Evolutionary conservation across 2,797 vertebrate genomes (phyloP).

Genomic region (Steatocranus sp.): DNA sequence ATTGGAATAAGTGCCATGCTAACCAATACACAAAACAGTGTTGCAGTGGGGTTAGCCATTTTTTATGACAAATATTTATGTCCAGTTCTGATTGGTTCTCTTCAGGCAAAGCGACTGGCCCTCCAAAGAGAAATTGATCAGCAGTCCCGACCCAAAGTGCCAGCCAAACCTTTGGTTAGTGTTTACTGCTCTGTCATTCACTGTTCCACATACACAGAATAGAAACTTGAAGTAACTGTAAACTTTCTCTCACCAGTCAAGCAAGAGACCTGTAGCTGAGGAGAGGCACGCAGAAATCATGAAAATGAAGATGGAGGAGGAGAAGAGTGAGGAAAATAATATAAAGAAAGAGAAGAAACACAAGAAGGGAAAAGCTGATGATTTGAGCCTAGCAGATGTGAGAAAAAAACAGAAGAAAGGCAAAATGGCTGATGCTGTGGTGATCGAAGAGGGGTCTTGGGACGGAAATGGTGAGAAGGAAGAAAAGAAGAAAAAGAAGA

Average conservation of each 20-base stretch:
- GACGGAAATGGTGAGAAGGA: neutral
- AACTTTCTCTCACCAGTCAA: slow-evolving; percentile 7
- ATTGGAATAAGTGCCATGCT: neutral
- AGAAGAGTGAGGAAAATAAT: neutral
- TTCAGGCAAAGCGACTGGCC: slow-evolving; percentile 72
- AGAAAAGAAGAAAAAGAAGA: slow-evolving; percentile 26
- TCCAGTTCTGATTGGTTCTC: neutral
- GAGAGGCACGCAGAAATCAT: neutral
- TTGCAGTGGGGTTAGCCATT: neutral
- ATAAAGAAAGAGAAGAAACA: slow-evolving; percentile 44
- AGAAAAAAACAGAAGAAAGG: slow-evolving; percentile 28
- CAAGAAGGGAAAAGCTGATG: slow-evolving; percentile 10
- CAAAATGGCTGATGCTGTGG: neutral
- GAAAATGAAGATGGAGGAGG: neutral
- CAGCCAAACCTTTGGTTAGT: slow-evolving; percentile 30
- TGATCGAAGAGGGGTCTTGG: neutral
- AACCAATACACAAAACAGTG: neutral
- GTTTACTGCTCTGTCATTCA: neutral
- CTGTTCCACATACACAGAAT: neutral
- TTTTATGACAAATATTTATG: neutral
- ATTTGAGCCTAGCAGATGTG: neutral
- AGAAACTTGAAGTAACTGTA: neutral
- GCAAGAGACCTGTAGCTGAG: neutral
- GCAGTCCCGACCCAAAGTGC: slow-evolving; percentile 67
- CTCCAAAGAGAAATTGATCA: slow-evolving; percentile 82